Percentiles rank a stretch among this genome's conserved stretches.
Conservation (phyloP, 2,113 vertebrate genomes). For the Benitochromis conjunctus region DNA sequence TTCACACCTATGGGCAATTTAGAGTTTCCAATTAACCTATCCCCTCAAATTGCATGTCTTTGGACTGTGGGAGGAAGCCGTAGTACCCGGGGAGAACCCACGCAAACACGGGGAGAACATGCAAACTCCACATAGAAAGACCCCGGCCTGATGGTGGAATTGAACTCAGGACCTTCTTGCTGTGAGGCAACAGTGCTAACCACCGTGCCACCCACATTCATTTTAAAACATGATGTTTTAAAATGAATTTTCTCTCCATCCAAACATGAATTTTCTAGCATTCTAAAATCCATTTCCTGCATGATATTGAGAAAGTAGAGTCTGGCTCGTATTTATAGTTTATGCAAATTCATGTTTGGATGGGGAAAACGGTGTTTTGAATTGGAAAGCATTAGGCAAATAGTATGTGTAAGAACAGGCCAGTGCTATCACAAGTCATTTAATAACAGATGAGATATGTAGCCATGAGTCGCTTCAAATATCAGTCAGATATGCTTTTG, state of each 20-base stretch:
- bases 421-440: not conserved
- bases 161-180: too few species aligned
- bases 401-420: fast-evolving
- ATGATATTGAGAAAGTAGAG: fast-evolving
- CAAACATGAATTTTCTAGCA: not conserved
- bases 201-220: too few species aligned
- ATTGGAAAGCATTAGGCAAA: not conserved
- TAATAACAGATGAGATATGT: not conserved
- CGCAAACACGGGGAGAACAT: too few species aligned
- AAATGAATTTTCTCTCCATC: not conserved
- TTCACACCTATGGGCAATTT: too few species aligned
- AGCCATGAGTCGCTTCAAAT: fast-evolving
- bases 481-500: not conserved
- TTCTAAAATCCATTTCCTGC: not conserved
- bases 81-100: too few species aligned
- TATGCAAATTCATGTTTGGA: not conserved
- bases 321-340: not conserved
- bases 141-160: too few species aligned
- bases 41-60: too few species aligned
- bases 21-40: too few species aligned
- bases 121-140: too few species aligned
- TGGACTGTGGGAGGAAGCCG: too few species aligned
- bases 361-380: fast-evolving
- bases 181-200: too few species aligned
- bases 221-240: not conserved